These are phyloP conservation scores for Phalacrocorax brasilianus DNA, from an alignment of 2,113 vertebrate genomes.

Conservation along the genomic window DNA sequence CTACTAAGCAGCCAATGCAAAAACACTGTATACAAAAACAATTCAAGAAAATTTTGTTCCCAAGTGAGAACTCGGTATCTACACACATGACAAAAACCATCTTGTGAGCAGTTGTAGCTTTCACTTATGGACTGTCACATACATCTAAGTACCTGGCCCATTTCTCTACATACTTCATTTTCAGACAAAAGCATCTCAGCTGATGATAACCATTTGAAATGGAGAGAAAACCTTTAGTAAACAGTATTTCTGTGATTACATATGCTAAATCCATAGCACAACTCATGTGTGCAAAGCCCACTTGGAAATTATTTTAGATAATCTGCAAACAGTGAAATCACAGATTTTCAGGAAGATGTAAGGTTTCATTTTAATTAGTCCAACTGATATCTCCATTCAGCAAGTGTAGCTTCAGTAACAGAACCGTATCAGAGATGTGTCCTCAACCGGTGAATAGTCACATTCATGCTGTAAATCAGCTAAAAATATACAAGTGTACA, in stretches of 20 bases:
- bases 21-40: background rate
- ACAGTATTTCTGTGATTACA: background rate
- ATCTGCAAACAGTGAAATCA: background rate
- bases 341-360: background rate
- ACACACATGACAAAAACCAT: background rate
- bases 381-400: background rate
- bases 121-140: background rate
- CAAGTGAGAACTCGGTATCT: background rate
- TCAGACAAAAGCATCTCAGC: background rate
- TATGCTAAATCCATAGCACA: background rate
- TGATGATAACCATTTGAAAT: background rate
- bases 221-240: background rate
- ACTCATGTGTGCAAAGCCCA: background rate
- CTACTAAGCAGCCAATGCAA: background rate
- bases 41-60: background rate
- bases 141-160: background rate
- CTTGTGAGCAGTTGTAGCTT: background rate
- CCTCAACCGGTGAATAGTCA: background rate
- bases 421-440: background rate
- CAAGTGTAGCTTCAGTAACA: background rate
- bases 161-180: background rate
- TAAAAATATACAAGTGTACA: background rate
- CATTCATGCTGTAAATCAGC: background rate
- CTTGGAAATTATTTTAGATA: background rate
- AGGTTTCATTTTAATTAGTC: background rate